Conservation (phyloP, 2,888 invertebrate species). For the Macrosoma leucophasiata region DNA sequence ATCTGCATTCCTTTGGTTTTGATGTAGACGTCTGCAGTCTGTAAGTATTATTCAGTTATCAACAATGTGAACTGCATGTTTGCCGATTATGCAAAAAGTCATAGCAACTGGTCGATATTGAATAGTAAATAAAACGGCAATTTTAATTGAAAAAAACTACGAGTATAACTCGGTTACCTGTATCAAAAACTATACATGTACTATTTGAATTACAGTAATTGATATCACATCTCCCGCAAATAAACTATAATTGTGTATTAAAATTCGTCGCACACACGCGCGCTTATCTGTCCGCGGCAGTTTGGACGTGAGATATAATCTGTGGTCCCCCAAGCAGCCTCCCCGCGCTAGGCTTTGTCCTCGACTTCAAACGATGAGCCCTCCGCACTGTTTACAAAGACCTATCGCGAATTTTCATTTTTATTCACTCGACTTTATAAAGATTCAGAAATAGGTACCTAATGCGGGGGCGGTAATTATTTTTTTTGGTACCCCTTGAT, state of each 20-base stretch:
- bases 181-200: no score
- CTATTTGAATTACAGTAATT: no score
- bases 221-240: no score
- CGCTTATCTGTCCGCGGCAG: slow-evolving; percentile 65
- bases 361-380: slow-evolving; percentile 55
- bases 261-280: slow-evolving; percentile 55
- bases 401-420: slow-evolving; percentile 48
- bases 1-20: no score
- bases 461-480: slow-evolving; percentile 11
- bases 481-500: slow-evolving; percentile 10
- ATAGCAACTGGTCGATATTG: no score
- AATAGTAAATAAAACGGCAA: no score
- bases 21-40: no score
- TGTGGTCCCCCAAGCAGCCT: slow-evolving; percentile 36
- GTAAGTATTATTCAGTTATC: no score
- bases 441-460: slow-evolving; percentile 11
- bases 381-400: slow-evolving; percentile 47
- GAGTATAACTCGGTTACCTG: no score
- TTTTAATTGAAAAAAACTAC: no score
- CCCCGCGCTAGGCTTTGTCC: slow-evolving; percentile 41
- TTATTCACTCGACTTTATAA: slow-evolving; percentile 34
- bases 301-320: slow-evolving; percentile 61
- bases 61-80: no score
- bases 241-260: slow-evolving; percentile 43
- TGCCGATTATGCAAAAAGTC: no score